Percentiles rank a stretch among this genome's conserved stretches.
Conservation (phyloP, 1,140 invertebrate genomes). For the Tachypleus tridentatus region DNA sequence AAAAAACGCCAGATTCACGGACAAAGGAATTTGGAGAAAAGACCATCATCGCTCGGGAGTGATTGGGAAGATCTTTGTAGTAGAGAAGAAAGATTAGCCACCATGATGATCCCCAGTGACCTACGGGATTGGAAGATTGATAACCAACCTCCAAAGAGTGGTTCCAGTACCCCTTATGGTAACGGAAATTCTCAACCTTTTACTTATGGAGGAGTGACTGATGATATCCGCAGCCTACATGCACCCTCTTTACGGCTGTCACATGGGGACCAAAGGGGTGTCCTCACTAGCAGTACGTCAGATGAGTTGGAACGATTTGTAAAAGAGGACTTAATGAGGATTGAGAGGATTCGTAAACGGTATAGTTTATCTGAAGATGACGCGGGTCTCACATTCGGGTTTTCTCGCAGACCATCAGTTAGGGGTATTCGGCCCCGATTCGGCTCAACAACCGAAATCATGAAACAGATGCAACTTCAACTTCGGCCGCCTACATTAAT, state of each 20-base stretch:
- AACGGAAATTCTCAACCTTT: too few relatives aligned
- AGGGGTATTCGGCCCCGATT: slow-evolving; percentile 57
- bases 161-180: too few relatives aligned
- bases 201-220: too few relatives aligned
- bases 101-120: slow-evolving; percentile 23
- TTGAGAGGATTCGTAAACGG: slow-evolving; percentile 62
- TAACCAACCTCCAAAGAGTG: too few relatives aligned
- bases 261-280: slow-evolving; percentile 7
- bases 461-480: slow-evolving; percentile 64
- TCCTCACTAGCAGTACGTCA: slow-evolving; percentile 15
- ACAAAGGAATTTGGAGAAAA: too few relatives aligned
- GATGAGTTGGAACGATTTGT: slow-evolving; percentile 73
- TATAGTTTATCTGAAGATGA: slow-evolving; percentile 47
- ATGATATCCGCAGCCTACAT: too few relatives aligned
- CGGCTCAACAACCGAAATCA: slow-evolving; percentile 62
- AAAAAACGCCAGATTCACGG: too few relatives aligned
- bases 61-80: background rate
- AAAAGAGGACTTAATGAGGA: slow-evolving; percentile 61
- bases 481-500: slow-evolving; percentile 42
- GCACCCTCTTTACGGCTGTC: too few relatives aligned
- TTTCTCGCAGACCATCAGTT: slow-evolving; percentile 72
- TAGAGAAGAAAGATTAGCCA: background rate
- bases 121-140: slow-evolving; percentile 25
- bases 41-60: too few relatives aligned
- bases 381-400: slow-evolving; percentile 62